Percentiles rank a stretch among this genome's conserved stretches.
Conservation (phyloP, 2,888 invertebrate genomes). For the Choreutis nemorana region DNA sequence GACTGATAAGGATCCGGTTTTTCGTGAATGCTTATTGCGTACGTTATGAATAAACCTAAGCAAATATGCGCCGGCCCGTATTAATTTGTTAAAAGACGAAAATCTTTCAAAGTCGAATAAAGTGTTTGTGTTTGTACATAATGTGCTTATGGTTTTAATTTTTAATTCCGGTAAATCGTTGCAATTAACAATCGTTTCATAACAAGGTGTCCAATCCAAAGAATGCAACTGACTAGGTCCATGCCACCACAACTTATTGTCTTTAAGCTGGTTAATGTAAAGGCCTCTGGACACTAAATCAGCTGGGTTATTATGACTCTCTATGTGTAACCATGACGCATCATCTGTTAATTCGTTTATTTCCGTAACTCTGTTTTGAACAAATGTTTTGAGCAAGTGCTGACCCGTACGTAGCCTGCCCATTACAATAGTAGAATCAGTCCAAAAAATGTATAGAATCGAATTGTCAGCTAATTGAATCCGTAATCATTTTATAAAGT, state of each 20-base stretch:
- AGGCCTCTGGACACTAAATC: conserved; percentile 4
- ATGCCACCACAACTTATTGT: conserved; percentile 2
- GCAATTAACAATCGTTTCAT: no score
- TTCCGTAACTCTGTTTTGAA: conserved; percentile 11
- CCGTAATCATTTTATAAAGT: conserved; percentile 10
- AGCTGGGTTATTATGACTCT: conserved; percentile 4
- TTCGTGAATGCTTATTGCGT: no score
- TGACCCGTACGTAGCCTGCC: conserved; percentile 11
- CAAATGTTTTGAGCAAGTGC: conserved; percentile 11
- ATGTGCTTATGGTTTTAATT: no score
- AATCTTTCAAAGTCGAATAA: no score
- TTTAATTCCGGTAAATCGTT: no score
- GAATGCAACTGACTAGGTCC: conserved; percentile 4
- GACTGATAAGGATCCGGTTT: no score
- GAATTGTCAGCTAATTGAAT: conserved; percentile 9
- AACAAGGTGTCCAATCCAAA: no score
- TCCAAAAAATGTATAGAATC: conserved; percentile 12
- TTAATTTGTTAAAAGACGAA: no score
- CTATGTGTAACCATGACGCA: not conserved
- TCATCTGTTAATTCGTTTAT: conserved; percentile 7
- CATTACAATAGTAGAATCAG: conserved; percentile 15
- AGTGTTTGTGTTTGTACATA: no score
- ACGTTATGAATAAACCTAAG: no score
- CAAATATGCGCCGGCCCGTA: no score
- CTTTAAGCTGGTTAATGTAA: not conserved